Percentiles rank a stretch among this genome's conserved stretches.
Conservation (phyloP, 2,113 vertebrate genomes). For the Galeopterus variegatus region DNA sequence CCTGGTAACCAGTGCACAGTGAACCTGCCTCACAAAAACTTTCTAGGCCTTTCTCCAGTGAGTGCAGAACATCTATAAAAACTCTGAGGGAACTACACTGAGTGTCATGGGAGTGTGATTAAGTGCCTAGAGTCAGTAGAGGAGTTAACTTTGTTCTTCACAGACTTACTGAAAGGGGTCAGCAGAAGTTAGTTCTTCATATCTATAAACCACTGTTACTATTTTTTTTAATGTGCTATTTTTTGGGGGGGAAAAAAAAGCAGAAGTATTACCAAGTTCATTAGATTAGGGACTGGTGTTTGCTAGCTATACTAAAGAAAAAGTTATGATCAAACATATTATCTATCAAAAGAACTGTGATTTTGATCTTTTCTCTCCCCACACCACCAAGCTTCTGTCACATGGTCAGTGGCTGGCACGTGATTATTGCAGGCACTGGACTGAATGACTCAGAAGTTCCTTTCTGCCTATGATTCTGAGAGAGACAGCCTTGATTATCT, state of each 20-base stretch:
- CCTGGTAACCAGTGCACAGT: background rate
- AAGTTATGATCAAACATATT: background rate
- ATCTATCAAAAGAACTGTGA: background rate
- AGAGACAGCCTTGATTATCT: background rate
- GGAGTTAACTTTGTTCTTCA: background rate
- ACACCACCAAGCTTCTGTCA: background rate
- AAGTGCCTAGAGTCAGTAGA: background rate
- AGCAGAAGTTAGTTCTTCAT: background rate
- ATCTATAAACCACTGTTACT: background rate
- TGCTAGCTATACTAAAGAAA: background rate
- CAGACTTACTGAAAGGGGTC: background rate
- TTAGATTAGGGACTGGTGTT: background rate
- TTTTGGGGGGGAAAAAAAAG: background rate
- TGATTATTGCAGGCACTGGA: background rate
- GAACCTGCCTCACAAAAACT: background rate
- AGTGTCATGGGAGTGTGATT: background rate
- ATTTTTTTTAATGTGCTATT: background rate
- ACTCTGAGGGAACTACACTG: background rate
- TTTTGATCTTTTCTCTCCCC: background rate
- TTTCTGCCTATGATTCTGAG: background rate
- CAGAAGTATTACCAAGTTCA: background rate
- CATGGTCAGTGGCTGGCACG: background rate
- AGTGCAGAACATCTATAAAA: background rate
- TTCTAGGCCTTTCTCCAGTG: background rate
- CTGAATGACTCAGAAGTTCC: conserved; percentile 51